Evolutionary conservation across 2,797 vertebrate genomes (phyloP).

Genomic region (Zalophus californianus): DNA sequence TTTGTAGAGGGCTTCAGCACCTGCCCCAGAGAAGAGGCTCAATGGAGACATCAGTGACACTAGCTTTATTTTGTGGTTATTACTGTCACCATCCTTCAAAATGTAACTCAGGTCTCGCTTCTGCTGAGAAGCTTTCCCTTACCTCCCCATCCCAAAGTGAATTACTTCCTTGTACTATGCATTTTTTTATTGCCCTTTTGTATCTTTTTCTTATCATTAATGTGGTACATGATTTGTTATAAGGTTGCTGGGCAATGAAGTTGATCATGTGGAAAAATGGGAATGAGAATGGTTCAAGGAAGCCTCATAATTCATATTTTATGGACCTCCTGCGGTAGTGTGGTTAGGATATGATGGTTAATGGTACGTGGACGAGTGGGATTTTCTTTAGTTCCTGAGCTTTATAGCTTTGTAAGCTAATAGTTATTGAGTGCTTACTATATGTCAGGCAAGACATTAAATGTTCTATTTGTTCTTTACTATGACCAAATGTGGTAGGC

Average conservation of each 20-base stretch:
- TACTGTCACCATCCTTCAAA: not conserved
- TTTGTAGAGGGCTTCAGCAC: too few relatives aligned
- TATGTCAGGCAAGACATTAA: not conserved
- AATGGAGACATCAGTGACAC: not conserved
- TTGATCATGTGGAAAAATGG: not conserved
- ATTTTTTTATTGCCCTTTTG: not conserved
- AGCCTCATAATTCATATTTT: not conserved
- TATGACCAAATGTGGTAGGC: not conserved
- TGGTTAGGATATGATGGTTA: not conserved
- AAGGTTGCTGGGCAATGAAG: not conserved
- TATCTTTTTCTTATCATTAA: conserved; percentile 12
- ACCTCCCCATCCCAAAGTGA: not conserved
- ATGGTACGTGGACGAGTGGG: not conserved
- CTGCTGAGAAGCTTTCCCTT: not conserved
- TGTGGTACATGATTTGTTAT: not conserved
- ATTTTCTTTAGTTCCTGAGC: not conserved
- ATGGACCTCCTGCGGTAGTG: not conserved
- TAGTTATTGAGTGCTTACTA: not conserved
- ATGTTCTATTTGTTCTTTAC: not conserved
- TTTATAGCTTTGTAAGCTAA: not conserved
- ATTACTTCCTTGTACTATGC: not conserved
- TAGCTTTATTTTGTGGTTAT: not conserved
- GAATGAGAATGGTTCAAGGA: not conserved
- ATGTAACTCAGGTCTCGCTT: not conserved
- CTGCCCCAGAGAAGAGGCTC: not conserved